phyloP scores from a whole-genome alignment of 2,888 invertebrate species.

The Tupiocoris notatus region DNA sequence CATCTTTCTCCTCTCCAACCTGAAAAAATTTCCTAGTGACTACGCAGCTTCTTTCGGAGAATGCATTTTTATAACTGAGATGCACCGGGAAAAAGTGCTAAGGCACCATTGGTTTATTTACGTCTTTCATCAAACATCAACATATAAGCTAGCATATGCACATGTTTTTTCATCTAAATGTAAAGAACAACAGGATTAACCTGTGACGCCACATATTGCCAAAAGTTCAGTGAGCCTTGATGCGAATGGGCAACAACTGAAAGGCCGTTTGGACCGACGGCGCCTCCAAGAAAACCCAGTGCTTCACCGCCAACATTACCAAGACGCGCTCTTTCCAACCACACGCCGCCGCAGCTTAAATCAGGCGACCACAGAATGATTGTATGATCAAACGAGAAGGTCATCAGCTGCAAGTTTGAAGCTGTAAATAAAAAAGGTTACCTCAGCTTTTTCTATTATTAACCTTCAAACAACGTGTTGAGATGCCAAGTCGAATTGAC shows the following conservation, averaged over 20 bases:
- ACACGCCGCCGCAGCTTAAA: constrained; percentile 64
- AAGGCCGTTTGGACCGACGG: constrained; percentile 69
- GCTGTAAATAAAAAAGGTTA: constrained; percentile 33
- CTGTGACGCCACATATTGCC: constrained; percentile 56
- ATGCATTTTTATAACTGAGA: too few relatives aligned
- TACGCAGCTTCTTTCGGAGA: too few relatives aligned
- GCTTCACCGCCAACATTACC: constrained; percentile 88
- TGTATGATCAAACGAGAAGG: constrained; percentile 89
- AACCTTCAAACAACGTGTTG: too few relatives aligned
- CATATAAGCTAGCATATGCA: too few relatives aligned
- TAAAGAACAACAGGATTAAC: not conserved
- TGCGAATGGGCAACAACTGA: constrained; percentile 83
- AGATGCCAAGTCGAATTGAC: too few relatives aligned
- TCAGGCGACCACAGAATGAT: constrained; percentile 84
- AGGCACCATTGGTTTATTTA: too few relatives aligned
- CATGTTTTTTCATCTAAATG: too few relatives aligned
- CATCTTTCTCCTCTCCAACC: not conserved
- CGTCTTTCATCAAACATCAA: too few relatives aligned
- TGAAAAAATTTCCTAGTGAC: too few relatives aligned
- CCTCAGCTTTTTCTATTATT: too few relatives aligned
- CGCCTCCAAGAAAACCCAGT: constrained; percentile 89
- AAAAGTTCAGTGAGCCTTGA: constrained; percentile 88
- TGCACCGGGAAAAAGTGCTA: too few relatives aligned
- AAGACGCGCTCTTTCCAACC: constrained; percentile 80
- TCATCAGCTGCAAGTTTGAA: constrained; percentile 62